Evolutionary conservation across 2,113 vertebrate species (phyloP).

Genomic region (Amblyornis subalaris): DNA sequence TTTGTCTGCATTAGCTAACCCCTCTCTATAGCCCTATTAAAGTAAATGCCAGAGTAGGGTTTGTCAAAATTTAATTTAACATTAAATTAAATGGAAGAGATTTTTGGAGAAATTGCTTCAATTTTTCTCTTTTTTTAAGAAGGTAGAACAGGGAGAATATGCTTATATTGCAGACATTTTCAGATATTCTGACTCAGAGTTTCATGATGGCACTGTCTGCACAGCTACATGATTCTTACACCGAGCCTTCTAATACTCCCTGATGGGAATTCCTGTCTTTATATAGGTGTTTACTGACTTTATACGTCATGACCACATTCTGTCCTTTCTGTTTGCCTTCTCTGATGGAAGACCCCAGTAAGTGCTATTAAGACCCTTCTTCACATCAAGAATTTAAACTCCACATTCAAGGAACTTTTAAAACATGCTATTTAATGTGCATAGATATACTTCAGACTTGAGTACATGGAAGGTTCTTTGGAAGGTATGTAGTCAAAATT

Average conservation of each 20-base stretch:
- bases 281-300: not conserved
- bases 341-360: not conserved
- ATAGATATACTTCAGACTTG: not conserved
- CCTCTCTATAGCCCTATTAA: not conserved
- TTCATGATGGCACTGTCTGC: not conserved
- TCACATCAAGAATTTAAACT: not conserved
- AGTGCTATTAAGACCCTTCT: not conserved
- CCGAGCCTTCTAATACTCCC: not conserved
- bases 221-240: not conserved
- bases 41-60: not conserved
- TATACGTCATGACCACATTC: not conserved
- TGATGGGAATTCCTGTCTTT: not conserved
- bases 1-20: not conserved
- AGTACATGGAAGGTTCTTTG: not conserved
- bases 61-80: no score
- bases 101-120: not conserved
- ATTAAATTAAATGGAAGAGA: not conserved
- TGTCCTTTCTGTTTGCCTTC: not conserved
- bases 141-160: not conserved
- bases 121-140: not conserved
- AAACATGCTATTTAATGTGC: not conserved
- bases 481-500: not conserved
- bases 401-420: not conserved
- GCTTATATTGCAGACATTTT: not conserved
- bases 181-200: rapidly evolving